phyloP scores from a whole-genome alignment of 1,140 invertebrate species.

The Sarcophaga peregrina region DNA sequence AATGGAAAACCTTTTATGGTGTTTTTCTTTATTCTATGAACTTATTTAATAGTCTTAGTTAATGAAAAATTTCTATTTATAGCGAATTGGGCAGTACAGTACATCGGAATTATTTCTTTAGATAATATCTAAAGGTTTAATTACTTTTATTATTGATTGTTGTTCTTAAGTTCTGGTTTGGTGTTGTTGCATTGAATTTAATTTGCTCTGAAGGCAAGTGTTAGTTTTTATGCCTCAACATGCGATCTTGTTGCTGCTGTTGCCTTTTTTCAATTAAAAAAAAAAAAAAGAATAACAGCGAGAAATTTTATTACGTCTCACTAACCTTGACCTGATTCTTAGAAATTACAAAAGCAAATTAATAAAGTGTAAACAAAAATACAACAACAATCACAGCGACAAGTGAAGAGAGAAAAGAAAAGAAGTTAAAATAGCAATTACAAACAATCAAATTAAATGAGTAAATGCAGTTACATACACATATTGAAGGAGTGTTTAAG shows the following conservation, averaged over 20 bases:
- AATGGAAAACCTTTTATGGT: no score
- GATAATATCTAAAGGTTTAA: no score
- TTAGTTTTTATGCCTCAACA: background rate
- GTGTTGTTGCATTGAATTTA: background rate
- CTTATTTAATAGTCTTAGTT: no score
- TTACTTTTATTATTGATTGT: no score
- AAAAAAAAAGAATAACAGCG: slow-evolving; percentile 12
- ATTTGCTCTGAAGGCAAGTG: slow-evolving; percentile 11
- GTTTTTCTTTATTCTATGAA: no score
- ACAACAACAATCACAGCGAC: background rate
- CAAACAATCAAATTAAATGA: no score
- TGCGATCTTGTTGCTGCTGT: background rate
- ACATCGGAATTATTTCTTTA: no score
- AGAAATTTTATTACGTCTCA: slow-evolving; percentile 35
- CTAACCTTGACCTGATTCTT: slow-evolving; percentile 41
- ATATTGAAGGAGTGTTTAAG: no score
- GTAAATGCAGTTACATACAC: no score
- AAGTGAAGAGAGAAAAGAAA: background rate
- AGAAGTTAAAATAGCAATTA: no score
- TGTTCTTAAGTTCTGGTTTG: background rate
- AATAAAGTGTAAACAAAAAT: slow-evolving; percentile 2
- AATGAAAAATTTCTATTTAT: no score
- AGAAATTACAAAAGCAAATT: slow-evolving; percentile 32
- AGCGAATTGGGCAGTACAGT: no score
- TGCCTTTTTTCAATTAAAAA: background rate